phyloP scores from a whole-genome alignment of 2,797 vertebrate genomes.

The Austrolebias charrua region DNA sequence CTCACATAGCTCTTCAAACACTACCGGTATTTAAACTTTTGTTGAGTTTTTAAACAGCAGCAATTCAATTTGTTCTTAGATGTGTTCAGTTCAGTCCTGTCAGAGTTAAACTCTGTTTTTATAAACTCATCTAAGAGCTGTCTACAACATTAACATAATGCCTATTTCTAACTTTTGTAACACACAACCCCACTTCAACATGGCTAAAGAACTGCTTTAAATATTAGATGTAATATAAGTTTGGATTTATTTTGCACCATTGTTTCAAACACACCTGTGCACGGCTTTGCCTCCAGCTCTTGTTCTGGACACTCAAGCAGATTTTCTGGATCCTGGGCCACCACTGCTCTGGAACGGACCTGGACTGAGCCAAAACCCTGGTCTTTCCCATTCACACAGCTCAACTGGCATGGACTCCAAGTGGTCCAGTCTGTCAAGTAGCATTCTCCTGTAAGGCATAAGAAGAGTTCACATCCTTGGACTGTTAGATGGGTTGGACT shows the following conservation, averaged over 20 bases:
- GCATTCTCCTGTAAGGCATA: constrained; percentile 86
- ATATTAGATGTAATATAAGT: neutral
- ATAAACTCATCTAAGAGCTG: too few relatives aligned
- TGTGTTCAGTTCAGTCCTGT: too few relatives aligned
- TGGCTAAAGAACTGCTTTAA: neutral
- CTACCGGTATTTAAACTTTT: too few relatives aligned
- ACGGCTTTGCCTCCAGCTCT: constrained; percentile 88
- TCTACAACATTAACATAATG: too few relatives aligned
- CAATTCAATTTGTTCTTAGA: too few relatives aligned
- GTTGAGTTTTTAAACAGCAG: too few relatives aligned
- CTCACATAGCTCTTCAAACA: too few relatives aligned
- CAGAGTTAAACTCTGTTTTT: too few relatives aligned
- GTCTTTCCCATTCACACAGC: constrained; percentile 89
- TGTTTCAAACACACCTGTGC: constrained; percentile 78
- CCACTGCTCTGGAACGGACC: constrained; percentile 89
- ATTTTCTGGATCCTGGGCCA: constrained; percentile 93
- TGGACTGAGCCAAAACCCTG: constrained; percentile 92
- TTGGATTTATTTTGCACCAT: neutral
- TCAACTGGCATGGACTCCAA: constrained; percentile 93
- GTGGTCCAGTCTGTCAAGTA: constrained; percentile 94
- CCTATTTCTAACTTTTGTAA: too few relatives aligned
- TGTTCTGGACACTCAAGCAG: constrained; percentile 93
- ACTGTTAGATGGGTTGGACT: too few relatives aligned
- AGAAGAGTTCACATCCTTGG: neutral
- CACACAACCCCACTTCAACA: neutral